A percentile compares a stretch with the other conserved stretches of the same genome.
Evolutionary conservation across 2,113 vertebrate genomes (phyloP).

Genomic region (Geococcyx californianus): DNA sequence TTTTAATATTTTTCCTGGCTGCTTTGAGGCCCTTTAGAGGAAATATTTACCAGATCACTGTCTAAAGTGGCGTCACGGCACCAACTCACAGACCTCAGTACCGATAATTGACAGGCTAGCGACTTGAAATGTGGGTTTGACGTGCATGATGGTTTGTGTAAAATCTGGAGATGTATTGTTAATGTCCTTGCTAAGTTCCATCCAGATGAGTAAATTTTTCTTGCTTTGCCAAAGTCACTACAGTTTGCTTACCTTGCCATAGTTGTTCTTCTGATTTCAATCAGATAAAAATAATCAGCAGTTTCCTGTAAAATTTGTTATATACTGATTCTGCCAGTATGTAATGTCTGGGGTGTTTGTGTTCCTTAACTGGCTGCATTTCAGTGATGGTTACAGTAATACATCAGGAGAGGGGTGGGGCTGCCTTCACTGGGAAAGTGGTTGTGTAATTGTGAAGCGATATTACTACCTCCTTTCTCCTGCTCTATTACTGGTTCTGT

Average conservation of each 20-base stretch:
- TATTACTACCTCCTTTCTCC: neutral
- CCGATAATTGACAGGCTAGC: neutral
- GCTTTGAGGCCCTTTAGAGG: neutral
- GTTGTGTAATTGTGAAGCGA: fast-evolving
- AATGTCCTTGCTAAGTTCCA: neutral
- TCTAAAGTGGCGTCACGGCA: neutral
- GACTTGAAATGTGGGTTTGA: neutral
- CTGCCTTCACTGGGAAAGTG: neutral
- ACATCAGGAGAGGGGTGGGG: fast-evolving
- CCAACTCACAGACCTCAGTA: neutral
- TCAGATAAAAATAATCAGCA: slow-evolving; percentile 7
- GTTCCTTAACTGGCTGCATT: neutral
- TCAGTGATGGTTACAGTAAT: neutral
- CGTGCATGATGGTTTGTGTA: neutral
- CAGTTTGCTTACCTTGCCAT: neutral
- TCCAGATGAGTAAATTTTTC: neutral
- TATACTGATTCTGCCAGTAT: neutral
- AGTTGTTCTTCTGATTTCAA: neutral
- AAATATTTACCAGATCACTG: neutral
- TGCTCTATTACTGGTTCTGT: neutral
- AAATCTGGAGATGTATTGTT: neutral
- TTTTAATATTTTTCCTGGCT: neutral
- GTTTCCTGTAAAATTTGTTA: neutral
- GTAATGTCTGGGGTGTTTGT: neutral
- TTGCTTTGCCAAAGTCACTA: neutral